A percentile compares a stretch with the other conserved stretches of the same genome.
phyloP scores from a whole-genome alignment of 2,113 vertebrate genomes.

The Dermatemys mawii region DNA sequence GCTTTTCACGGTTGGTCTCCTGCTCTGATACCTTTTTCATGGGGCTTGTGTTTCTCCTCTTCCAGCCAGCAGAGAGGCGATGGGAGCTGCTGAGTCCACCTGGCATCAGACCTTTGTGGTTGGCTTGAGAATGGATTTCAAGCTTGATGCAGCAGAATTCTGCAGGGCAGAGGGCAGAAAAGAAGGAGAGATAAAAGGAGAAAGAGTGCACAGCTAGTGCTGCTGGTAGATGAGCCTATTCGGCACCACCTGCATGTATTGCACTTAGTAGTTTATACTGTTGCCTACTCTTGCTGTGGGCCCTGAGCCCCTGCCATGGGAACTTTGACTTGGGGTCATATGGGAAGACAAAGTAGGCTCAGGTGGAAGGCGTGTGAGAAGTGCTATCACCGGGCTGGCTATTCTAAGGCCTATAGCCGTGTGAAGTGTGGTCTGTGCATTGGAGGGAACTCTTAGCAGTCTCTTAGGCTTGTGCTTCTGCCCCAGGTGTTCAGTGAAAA shows the following conservation, averaged over 20 bases:
- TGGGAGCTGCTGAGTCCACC: neutral
- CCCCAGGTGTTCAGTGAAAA: neutral
- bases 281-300: neutral
- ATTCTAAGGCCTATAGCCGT: neutral
- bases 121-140: neutral
- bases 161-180: accelerated
- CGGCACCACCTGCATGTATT: neutral
- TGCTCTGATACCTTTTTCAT: neutral
- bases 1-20: neutral
- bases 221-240: neutral
- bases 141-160: neutral
- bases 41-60: neutral
- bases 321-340: neutral
- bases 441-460: neutral
- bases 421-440: neutral
- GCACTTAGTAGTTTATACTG: neutral
- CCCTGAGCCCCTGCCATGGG: neutral
- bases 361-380: neutral
- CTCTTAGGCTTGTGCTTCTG: neutral
- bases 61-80: neutral
- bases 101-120: neutral
- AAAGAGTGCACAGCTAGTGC: accelerated
- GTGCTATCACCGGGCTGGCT: neutral
- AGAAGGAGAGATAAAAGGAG: neutral
- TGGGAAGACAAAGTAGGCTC: neutral